Evolutionary conservation across 2,797 vertebrate species (phyloP), one percentile per base, ranked within the genome.

Genomic region (Streptopelia turtur): DNA sequence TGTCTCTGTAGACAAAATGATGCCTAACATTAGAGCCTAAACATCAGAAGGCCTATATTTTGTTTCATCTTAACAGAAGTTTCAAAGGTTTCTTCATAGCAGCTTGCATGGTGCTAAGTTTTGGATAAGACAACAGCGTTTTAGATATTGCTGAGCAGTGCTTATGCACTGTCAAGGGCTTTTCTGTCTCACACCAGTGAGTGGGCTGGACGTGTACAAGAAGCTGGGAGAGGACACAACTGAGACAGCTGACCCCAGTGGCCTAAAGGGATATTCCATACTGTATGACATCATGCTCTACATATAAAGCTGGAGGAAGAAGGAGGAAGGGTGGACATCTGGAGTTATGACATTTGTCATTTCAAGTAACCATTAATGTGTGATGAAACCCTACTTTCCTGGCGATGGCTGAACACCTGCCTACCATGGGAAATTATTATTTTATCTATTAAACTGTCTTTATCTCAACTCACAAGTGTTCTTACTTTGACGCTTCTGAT

Each of bases 251-350:
- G 43, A 56, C 9, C 8, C 5, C 39, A 68, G 3, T 2, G 52
- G 10, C 8, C n/a, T 14, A 27, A 35, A 52, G 10, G 25, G 16
- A 30, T 65, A 33, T 45, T 11, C 30, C 52, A 80, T 16, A 6
- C 6, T 25, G 13, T 24, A 6, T 27, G 30, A 8, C 1, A 1
- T 30, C 11, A 17, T 13, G 25, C 12, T 76, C 23, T 90, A 47
- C 24, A 21, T 23, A 11, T 22, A 27, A 65, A 80, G 3, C 20
- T 65, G 5, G 6, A 6, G 23, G 11, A 79, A 81, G n/a, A 56
- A 43, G 8, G 4, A 74, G 43, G 30, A 90, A 10, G 6, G 6
- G 9, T 2, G 2, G 2, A 20, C 1, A 1, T 56, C 14, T 3
- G 10, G 52, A 86, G 39, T 59, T 24, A 15, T 3, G 3, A 28